Evolutionary conservation across 2,113 vertebrate genomes (phyloP).

Genomic region (Heteronetta atricapilla): DNA sequence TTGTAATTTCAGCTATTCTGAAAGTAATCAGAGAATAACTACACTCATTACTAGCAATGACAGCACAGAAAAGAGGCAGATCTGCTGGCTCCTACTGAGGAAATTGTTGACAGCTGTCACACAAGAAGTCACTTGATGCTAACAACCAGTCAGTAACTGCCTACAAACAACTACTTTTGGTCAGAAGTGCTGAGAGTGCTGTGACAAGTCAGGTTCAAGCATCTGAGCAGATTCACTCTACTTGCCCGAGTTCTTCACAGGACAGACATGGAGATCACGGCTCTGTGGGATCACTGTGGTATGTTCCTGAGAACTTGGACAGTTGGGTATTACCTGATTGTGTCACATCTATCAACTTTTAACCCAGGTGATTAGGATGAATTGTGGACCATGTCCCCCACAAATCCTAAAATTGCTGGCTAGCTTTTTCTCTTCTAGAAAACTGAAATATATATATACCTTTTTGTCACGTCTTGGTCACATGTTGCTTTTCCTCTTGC

Average conservation of each 20-base stretch:
- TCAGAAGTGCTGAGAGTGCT: not conserved
- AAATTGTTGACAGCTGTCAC: not conserved
- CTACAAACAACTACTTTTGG: not conserved
- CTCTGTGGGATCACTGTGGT: not conserved
- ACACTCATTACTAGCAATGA: not conserved
- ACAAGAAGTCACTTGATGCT: not conserved
- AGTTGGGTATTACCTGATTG: not conserved
- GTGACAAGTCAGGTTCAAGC: not conserved
- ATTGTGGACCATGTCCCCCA: not conserved
- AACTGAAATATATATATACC: too few relatives aligned
- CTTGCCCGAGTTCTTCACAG: not conserved
- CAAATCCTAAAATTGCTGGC: not conserved
- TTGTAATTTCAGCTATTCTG: not conserved
- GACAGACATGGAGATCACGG: not conserved
- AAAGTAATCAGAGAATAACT: not conserved
- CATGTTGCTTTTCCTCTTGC: not conserved
- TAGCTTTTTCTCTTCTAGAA: not conserved
- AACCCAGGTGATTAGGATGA: not conserved
- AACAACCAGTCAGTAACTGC: not conserved
- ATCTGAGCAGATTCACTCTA: not conserved
- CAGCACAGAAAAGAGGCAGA: not conserved
- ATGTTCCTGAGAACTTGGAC: not conserved
- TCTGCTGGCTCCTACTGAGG: not conserved
- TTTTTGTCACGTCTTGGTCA: not conserved
- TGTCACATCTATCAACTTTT: not conserved